phyloP scores from a whole-genome alignment of 2,888 invertebrate species.

The Parapristionchus giblindavisi region DNA sequence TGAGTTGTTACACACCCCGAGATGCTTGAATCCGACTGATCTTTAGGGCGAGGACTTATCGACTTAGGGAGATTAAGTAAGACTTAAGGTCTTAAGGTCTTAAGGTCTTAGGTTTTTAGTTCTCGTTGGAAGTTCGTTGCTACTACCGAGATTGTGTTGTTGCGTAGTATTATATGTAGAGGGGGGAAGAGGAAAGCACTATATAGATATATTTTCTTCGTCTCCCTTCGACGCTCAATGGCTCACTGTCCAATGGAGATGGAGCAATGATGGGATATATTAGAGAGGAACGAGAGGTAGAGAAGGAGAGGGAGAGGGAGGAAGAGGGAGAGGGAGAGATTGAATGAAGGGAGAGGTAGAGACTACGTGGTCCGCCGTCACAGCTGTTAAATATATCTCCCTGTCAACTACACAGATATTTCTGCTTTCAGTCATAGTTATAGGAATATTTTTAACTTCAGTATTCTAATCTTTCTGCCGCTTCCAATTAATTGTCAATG shows the following conservation, averaged over 20 bases:
- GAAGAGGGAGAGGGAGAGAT: neutral
- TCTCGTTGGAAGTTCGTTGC: neutral
- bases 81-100: too few species aligned
- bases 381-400: slow-evolving; percentile 32
- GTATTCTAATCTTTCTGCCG: too few species aligned
- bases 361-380: neutral
- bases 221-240: neutral
- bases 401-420: too few species aligned
- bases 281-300: neutral
- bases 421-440: too few species aligned
- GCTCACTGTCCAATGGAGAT: too few species aligned
- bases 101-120: too few species aligned
- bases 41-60: neutral
- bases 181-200: neutral
- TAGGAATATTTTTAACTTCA: too few species aligned
- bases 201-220: neutral
- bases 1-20: neutral
- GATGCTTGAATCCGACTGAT: neutral
- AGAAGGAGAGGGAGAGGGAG: neutral
- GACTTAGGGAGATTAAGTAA: neutral
- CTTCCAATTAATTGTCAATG: too few species aligned
- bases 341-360: neutral
- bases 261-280: neutral
- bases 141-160: neutral
- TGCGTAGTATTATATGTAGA: neutral